Base-by-base conservation (phyloP, 2,888 invertebrate species). In the Lasioglossum calceatum region DNA sequence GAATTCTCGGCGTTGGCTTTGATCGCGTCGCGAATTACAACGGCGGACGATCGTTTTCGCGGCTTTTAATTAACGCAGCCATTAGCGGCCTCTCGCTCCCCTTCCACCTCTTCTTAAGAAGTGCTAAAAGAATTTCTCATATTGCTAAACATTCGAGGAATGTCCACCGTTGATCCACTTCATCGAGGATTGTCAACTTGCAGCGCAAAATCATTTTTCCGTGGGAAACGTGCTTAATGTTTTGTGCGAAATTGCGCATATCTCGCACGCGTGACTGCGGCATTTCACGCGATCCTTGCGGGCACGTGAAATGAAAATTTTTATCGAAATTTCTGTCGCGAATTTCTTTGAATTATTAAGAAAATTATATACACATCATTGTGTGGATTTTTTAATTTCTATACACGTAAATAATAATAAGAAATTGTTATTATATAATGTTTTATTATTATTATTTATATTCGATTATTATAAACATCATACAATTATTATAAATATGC, bases 51-150 rank as follows among this genome's bases (percentile, higher is more conserved):
- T n/a, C 71, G 42, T n/a, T n/a, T 71, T 19, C 36, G 42, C 39
- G 70, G 23, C 71, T 23, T 71, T 71, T 71, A 71, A 71, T 71
- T 71, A 71, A 71, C 42, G 39, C n/a, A 0, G 42, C 71, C 71
- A 42, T 39, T 71, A 71, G 64, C 16, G 2, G 16, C 0, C 7
- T 23, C 3, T 8, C 0, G 1, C 50, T 1, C 4, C n/a, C n/a
- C n/a, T 8, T 3, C 58, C n/a, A 0, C 4, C n/a, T 12, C 10
- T 10, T 12, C 32, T 16, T 19, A 16, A 16, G 64, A 64, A 64
- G 7, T 32, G 32, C 32, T 32, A 2, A 64, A 71, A 71, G 71
- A 71, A 71, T 71, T 71, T 71, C 23, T 42, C 71, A 71, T 71
- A n/a, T 70, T 70, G 67, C 36, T 70, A 70, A 70, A 70, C 36